Evolutionary conservation across 2,113 vertebrate species (phyloP).

Genomic region (Sander lucioperca): DNA sequence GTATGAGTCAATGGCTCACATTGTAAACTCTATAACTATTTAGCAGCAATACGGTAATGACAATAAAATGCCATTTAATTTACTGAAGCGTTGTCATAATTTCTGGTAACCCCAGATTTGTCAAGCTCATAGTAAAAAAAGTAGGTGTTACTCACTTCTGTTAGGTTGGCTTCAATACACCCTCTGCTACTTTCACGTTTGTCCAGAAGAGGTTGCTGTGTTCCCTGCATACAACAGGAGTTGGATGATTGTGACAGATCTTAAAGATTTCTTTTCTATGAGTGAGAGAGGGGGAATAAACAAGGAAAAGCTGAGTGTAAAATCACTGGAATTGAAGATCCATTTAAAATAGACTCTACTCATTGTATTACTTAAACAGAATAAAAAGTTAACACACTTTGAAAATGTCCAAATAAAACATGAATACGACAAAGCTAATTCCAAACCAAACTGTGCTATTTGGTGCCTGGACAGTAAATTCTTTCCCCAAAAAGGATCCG

Average conservation of each 20-base stretch:
- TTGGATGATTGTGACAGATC: conserved; percentile 7
- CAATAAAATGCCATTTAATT: conserved; percentile 56
- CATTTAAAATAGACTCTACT: background rate
- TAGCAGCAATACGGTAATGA: conserved; percentile 18
- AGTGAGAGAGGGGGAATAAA: background rate
- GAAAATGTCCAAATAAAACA: conserved; percentile 3
- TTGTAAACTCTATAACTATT: conserved; percentile 37
- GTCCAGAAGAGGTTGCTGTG: conserved; percentile 83
- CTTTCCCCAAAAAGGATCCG: background rate
- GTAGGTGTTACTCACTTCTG: conserved; percentile 37
- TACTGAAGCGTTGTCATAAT: conserved; percentile 22
- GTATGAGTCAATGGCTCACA: conserved; percentile 40
- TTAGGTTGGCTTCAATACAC: background rate
- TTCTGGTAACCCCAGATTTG: conserved; percentile 31
- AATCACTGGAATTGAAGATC: background rate
- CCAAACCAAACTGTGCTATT: background rate
- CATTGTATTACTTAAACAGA: conserved; percentile 5
- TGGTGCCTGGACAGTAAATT: background rate
- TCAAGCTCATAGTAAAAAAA: conserved; percentile 15
- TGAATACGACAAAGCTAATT: background rate
- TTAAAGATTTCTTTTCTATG: background rate
- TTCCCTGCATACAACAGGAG: conserved; percentile 67
- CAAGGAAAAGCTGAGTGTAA: background rate
- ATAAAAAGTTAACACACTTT: background rate
- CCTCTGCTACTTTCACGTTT: conserved; percentile 57